Percentiles rank a stretch among this genome's conserved stretches.
phyloP scores from a whole-genome alignment of 2,888 invertebrate species.

The Criorhina ranunculi region DNA sequence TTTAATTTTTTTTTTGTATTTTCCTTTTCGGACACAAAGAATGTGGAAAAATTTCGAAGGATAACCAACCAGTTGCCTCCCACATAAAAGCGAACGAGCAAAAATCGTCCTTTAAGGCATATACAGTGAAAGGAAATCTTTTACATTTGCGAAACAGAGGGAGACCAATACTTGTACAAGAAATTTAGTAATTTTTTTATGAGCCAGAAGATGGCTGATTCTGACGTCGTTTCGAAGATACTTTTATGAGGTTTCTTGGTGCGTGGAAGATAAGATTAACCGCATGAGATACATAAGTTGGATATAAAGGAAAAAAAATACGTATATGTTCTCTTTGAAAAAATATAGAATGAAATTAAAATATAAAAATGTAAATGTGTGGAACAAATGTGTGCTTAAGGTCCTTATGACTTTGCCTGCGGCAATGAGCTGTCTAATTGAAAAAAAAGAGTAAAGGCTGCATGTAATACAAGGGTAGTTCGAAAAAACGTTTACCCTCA shows the following conservation, averaged over 20 bases:
- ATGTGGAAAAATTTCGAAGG: slow-evolving; percentile 32
- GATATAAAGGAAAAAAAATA: slow-evolving; percentile 1
- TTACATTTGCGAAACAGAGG: background rate
- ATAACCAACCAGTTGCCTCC: slow-evolving; percentile 33
- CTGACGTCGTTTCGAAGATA: slow-evolving; percentile 3
- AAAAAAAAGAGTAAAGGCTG: too few species aligned
- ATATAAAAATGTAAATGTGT: too few species aligned
- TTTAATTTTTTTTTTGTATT: slow-evolving; percentile 53
- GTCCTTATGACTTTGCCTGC: too few species aligned
- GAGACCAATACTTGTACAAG: slow-evolving; percentile 22
- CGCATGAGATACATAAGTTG: slow-evolving; percentile 39
- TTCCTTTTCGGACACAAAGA: slow-evolving; percentile 5
- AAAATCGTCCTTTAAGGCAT: slow-evolving; percentile 3
- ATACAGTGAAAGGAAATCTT: background rate
- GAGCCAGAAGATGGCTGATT: slow-evolving; percentile 38
- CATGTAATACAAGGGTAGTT: too few species aligned
- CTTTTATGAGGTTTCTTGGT: slow-evolving; percentile 35
- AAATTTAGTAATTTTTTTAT: slow-evolving; percentile 37
- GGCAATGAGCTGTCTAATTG: too few species aligned
- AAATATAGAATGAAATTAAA: background rate
- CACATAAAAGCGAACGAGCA: slow-evolving; percentile 10
- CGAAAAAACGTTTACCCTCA: too few species aligned
- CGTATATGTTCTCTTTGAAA: background rate
- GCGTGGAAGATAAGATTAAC: slow-evolving; percentile 62
- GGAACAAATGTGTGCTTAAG: too few species aligned